These are phyloP conservation scores for Toxostoma redivivum DNA, from an alignment of 2,113 vertebrate species.

Conservation along the genomic window DNA sequence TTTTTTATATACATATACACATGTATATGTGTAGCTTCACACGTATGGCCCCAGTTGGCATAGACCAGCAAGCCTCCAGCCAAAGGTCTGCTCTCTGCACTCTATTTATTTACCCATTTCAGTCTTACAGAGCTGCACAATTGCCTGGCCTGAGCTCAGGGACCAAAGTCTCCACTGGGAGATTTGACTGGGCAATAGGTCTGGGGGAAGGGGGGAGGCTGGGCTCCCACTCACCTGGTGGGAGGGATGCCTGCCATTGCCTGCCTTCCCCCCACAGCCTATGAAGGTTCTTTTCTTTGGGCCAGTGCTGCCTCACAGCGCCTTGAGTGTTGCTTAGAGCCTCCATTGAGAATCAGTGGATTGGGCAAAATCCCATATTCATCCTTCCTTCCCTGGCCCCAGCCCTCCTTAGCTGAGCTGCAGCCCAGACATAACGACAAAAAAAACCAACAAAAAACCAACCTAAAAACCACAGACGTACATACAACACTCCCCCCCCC, in stretches of 20 bases:
- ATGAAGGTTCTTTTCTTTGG: slow-evolving; percentile 31
- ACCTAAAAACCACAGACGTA: not conserved
- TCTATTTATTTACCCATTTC: slow-evolving; percentile 1
- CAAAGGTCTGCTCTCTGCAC: not conserved
- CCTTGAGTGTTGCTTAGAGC: slow-evolving; percentile 40
- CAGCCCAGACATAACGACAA: slow-evolving; percentile 34
- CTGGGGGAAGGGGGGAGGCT: not conserved
- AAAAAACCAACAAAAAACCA: not conserved
- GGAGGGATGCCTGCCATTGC: not conserved
- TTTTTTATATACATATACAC: not conserved
- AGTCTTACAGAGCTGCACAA: not conserved
- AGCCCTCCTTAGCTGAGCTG: slow-evolving; percentile 46
- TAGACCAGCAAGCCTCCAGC: not conserved
- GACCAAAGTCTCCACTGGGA: not conserved
- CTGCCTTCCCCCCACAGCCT: not conserved
- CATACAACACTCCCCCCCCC: no score
- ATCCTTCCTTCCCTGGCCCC: not conserved
- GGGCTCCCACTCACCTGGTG: not conserved
- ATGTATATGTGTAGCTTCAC: not conserved
- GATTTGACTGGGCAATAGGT: not conserved
- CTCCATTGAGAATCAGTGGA: slow-evolving; percentile 75
- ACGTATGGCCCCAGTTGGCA: not conserved
- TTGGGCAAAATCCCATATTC: slow-evolving; percentile 77
- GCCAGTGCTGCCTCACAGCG: not conserved
- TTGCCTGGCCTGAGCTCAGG: fast-evolving